Conservation (phyloP, 2,797 vertebrate species). For the Phrynocephalus vlangalii region DNA sequence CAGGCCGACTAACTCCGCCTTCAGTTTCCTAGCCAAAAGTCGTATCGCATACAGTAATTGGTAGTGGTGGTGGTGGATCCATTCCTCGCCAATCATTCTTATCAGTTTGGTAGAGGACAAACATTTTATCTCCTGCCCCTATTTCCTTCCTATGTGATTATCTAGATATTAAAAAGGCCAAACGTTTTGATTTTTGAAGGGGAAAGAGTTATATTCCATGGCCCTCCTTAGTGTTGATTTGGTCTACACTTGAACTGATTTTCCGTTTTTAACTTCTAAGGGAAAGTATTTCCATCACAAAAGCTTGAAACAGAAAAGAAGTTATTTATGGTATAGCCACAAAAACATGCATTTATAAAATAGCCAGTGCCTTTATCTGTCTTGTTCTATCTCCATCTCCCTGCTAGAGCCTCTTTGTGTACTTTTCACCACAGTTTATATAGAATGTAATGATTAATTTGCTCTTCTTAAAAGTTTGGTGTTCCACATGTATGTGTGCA, state of each 20-base stretch:
- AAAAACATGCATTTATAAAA: neutral
- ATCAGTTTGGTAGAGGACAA: neutral
- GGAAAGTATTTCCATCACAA: neutral
- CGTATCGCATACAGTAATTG: neutral
- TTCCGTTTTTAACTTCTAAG: neutral
- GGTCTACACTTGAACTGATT: neutral
- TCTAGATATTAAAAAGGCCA: neutral
- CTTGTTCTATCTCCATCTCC: neutral
- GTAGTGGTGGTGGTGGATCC: neutral
- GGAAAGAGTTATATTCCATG: neutral
- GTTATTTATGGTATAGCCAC: neutral
- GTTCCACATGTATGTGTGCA: too few relatives aligned
- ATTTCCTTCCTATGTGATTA: neutral
- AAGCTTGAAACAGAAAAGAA: neutral
- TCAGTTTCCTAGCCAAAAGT: neutral
- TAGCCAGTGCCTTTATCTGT: too few relatives aligned
- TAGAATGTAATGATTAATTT: neutral
- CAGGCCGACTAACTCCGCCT: neutral
- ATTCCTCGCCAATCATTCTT: neutral
- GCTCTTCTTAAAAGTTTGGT: neutral
- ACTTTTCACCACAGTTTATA: neutral
- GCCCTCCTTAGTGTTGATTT: neutral
- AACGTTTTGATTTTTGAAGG: too few relatives aligned
- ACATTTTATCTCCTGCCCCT: too few relatives aligned
- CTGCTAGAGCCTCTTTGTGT: neutral